Evolutionary conservation across 2,888 invertebrate genomes (phyloP).

Genomic region (Geotrupes spiniger): DNA sequence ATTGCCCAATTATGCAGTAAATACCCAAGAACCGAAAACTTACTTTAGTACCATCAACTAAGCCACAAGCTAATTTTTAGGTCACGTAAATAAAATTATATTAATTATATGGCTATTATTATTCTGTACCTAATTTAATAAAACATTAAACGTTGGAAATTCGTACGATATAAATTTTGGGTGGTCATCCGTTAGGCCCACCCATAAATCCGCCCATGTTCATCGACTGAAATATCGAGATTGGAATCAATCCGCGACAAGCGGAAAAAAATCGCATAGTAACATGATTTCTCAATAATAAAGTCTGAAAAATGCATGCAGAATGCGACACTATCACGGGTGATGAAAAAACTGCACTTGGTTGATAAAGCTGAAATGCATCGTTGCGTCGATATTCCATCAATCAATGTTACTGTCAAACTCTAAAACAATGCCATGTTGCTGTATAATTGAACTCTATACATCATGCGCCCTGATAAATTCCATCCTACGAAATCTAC

Average conservation of each 20-base stretch:
- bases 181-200: too few relatives aligned
- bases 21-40: too few relatives aligned
- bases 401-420: constrained; percentile 50
- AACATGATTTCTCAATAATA: constrained; percentile 6
- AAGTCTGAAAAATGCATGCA: constrained; percentile 1
- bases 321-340: constrained; percentile 4
- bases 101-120: too few relatives aligned
- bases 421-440: constrained; percentile 51
- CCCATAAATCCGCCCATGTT: too few relatives aligned
- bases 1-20: too few relatives aligned
- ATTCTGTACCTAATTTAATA: too few relatives aligned
- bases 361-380: constrained; percentile 39
- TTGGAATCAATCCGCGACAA: not conserved
- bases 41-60: too few relatives aligned
- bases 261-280: not conserved
- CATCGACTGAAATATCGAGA: too few relatives aligned
- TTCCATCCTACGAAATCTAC: constrained; percentile 34
- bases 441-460: constrained; percentile 50
- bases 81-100: too few relatives aligned
- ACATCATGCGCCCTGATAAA: constrained; percentile 46
- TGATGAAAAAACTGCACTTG: constrained; percentile 12
- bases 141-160: too few relatives aligned
- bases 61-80: too few relatives aligned
- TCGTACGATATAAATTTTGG: too few relatives aligned
- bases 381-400: constrained; percentile 44